Evolutionary conservation across 1,140 invertebrate genomes (phyloP).

Genomic region (Phocides pigmalion): DNA sequence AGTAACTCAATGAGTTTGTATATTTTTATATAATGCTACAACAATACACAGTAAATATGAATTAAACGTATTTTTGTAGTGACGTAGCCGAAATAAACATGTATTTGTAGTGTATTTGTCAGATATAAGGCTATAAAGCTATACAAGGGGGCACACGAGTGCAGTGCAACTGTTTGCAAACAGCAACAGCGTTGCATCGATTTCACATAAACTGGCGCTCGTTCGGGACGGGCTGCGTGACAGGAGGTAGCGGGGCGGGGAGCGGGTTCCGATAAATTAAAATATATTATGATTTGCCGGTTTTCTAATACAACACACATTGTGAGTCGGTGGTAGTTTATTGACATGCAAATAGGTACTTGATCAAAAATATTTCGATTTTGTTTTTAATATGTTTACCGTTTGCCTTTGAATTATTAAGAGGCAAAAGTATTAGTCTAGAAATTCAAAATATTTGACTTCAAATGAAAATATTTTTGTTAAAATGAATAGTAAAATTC

Average conservation of each 20-base stretch:
- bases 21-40: not conserved
- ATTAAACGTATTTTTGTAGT: not conserved
- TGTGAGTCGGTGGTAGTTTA: too few species aligned
- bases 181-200: constrained; percentile 78
- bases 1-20: too few species aligned
- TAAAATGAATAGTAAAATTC: too few species aligned
- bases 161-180: constrained; percentile 75
- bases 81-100: constrained; percentile 24
- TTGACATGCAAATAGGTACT: too few species aligned
- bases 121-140: constrained; percentile 45
- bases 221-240: constrained; percentile 11
- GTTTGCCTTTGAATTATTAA: too few species aligned
- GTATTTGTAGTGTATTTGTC: constrained; percentile 43
- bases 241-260: constrained; percentile 20
- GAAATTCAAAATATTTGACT: too few species aligned
- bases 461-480: too few species aligned
- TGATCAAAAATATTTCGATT: too few species aligned
- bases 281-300: too few species aligned
- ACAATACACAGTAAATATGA: not conserved
- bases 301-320: too few species aligned
- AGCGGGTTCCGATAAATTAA: not conserved
- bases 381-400: too few species aligned
- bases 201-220: constrained; percentile 77
- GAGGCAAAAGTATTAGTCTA: too few species aligned
- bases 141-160: constrained; percentile 38